Base-by-base conservation (phyloP, 2,888 invertebrate species). In the Agriopis aurantiaria region DNA sequence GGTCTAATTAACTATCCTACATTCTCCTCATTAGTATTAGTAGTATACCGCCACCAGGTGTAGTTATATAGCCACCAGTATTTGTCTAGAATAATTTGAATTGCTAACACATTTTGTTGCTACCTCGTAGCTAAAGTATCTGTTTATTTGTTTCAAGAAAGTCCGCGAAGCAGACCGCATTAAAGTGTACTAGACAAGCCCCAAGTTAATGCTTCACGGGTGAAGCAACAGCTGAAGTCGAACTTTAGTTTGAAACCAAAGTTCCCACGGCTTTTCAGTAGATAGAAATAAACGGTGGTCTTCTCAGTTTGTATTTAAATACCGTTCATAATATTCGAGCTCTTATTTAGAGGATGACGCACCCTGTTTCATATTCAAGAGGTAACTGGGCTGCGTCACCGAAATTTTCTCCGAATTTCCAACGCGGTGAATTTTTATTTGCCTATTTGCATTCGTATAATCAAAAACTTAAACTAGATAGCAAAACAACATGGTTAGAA, bases 111-210 rank as follows among this genome's bases (percentile, higher is more conserved):
- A 14, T 53, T 62, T 62, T 5, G 43, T 17, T 53, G 23, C 45
- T 33, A 52, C 14, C 41, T 43, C 59, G 46, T 4, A 45, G 23
- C 33, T 53, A 3, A 14, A 51, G n/a, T 61, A 11, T 17, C 7
- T 48, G 17, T 53, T 52, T 59, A 64, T 53, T 17, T 43, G 8
- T 65, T 49, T 14, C 17, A 64, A 59, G 52, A 56, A 33, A 53
- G 64, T 71, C 66, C 12, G 63, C 57, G 56, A 68, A 49, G 45
- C 49, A 68, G 52, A 59, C 68, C 62, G 65, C 61, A 64, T 14
- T 72, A 67, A 73, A 68, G 64, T 68, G 68, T 72, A 65, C 49
- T 48, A 58, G 61, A 64, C 45, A 65, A 51, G 58, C 60, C 70
- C 65, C 46, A 68, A 63, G 65, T 69, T 68, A 33, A 58, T 69